Conservation (phyloP, 2,888 invertebrate species). For the Drosophila mercatorum region DNA sequence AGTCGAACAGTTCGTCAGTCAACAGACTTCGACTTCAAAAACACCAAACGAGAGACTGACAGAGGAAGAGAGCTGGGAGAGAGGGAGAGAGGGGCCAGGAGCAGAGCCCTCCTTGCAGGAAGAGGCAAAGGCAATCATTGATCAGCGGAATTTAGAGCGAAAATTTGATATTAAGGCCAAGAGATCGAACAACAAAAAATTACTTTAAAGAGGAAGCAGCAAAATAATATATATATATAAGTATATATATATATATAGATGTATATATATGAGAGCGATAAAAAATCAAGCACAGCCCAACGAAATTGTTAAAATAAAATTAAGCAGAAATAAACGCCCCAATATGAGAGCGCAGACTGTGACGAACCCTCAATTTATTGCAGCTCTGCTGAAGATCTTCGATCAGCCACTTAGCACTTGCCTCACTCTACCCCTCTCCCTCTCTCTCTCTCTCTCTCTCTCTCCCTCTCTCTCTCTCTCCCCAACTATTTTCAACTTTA, state of each 20-base stretch:
- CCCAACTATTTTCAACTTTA: conserved; percentile 48
- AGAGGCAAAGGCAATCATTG: conserved; percentile 77
- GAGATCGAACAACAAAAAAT: conserved; percentile 42
- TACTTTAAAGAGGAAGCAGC: conserved; percentile 58
- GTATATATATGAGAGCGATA: conserved; percentile 11
- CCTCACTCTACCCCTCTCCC: background rate
- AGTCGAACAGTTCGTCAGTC: conserved; percentile 79
- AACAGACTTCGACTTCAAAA: conserved; percentile 51
- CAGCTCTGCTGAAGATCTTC: background rate
- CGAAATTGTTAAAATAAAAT: conserved; percentile 76
- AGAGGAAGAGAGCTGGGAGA: conserved; percentile 2
- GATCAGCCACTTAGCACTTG: conserved; percentile 13
- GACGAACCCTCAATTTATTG: conserved; percentile 32
- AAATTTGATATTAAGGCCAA: conserved; percentile 79
- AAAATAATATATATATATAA: conserved; percentile 12
- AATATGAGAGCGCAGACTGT: conserved; percentile 36
- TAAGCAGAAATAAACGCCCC: conserved; percentile 81
- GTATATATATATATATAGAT: no score
- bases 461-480: background rate
- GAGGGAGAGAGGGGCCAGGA: background rate
- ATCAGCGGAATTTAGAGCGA: conserved; percentile 81
- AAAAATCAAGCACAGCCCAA: conserved; percentile 36
- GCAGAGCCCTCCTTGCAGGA: conserved; percentile 40
- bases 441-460: background rate
- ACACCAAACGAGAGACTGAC: conserved; percentile 32